Evolutionary conservation across 1,140 invertebrate species (phyloP).

Genomic region (Palaemon carinicauda): DNA sequence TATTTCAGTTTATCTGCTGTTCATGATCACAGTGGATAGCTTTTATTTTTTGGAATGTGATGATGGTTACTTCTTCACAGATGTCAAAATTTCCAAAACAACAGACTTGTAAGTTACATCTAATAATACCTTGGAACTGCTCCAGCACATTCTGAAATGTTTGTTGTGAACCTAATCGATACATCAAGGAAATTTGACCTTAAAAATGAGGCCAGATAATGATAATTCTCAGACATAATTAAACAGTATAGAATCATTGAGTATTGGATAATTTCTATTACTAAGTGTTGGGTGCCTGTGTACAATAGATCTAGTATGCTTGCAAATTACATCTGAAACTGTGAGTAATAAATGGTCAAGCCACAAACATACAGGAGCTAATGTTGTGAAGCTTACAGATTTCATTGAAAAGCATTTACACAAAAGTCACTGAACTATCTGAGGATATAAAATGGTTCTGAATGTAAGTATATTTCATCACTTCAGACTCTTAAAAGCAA

Average conservation of each 20-base stretch:
- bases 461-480: neutral
- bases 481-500: constrained; percentile 15
- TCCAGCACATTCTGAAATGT: no score
- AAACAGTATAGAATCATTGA: constrained; percentile 47
- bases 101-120: no score
- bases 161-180: no score
- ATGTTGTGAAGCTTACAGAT: neutral
- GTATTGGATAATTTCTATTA: constrained; percentile 51
- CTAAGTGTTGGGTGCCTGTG: constrained; percentile 45
- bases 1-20: no score
- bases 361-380: constrained; percentile 48
- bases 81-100: no score
- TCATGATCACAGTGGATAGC: no score
- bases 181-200: no score
- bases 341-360: constrained; percentile 28
- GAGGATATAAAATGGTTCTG: constrained; percentile 7
- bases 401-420: constrained; percentile 17
- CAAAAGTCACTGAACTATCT: constrained; percentile 12
- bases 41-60: no score
- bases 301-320: constrained; percentile 45
- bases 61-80: no score
- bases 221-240: no score
- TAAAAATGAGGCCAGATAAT: no score
- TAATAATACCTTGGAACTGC: no score
- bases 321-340: constrained; percentile 51